These are phyloP conservation scores for Metellina segmentata DNA, from an alignment of 2,888 invertebrate species.

Conservation along the genomic window DNA sequence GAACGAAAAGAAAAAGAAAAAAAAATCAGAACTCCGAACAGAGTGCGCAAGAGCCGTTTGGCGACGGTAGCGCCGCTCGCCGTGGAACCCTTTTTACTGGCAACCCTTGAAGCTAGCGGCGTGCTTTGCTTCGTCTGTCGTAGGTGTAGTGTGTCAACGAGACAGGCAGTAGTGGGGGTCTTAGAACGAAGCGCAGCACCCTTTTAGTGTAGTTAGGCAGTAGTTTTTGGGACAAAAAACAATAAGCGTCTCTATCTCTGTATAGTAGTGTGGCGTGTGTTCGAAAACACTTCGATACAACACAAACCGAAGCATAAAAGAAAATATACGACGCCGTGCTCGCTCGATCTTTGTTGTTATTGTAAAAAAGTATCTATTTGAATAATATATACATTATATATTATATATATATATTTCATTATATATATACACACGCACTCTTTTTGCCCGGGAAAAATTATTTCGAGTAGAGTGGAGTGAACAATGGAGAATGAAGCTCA, in stretches of 20 bases:
- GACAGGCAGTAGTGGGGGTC: conserved; percentile 67
- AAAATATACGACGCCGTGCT: conserved; percentile 10
- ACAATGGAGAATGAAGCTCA: conserved; percentile 73
- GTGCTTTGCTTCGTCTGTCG: conserved; percentile 59
- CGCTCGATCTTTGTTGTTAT: conserved; percentile 25
- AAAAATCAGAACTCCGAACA: neutral
- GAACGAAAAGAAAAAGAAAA: neutral
- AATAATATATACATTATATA: conserved; percentile 41
- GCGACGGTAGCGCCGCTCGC: conserved; percentile 31
- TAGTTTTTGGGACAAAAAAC: conserved; percentile 66
- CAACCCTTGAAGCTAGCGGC: conserved; percentile 62
- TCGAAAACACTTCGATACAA: conserved; percentile 18
- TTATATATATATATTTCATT: conserved; percentile 65
- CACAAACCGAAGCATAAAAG: conserved; percentile 2
- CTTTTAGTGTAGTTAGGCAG: conserved; percentile 75
- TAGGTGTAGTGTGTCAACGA: conserved; percentile 74
- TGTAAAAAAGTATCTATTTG: conserved; percentile 53
- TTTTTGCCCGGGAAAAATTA: conserved; percentile 45
- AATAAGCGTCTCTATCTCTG: conserved; percentile 43
- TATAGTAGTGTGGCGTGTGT: conserved; percentile 40
- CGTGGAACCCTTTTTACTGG: conserved; percentile 35
- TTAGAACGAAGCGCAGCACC: conserved; percentile 59
- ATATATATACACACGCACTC: conserved; percentile 56
- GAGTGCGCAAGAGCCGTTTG: conserved; percentile 6
- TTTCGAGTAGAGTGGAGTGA: neutral